These are phyloP conservation scores for Strigops habroptila DNA, from an alignment of 2,113 vertebrate genomes.

Conservation along the genomic window DNA sequence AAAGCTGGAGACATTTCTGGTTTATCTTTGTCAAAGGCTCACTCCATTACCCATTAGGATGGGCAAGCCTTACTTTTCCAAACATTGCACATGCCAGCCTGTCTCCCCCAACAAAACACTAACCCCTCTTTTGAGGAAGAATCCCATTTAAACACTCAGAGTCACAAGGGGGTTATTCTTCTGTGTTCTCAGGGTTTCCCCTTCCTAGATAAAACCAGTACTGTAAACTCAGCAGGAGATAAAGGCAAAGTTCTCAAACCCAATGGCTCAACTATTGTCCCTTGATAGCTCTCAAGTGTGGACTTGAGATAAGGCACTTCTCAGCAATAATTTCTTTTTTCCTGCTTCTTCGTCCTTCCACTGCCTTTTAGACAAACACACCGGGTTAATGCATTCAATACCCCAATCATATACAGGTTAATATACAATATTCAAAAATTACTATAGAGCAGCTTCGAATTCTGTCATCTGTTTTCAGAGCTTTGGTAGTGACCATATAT, in stretches of 20 bases:
- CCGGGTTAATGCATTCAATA: neutral
- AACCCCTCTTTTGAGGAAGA: neutral
- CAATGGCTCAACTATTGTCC: constrained; percentile 33
- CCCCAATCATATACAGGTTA: neutral
- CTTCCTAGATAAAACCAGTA: constrained; percentile 35
- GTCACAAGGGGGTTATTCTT: constrained; percentile 8
- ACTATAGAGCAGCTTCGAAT: neutral
- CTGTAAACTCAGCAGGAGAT: constrained; percentile 52
- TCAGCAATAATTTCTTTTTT: constrained; percentile 8
- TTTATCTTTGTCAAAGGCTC: neutral
- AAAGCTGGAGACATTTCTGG: neutral
- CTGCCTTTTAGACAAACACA: neutral
- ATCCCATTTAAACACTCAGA: neutral
- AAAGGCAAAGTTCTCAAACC: constrained; percentile 27
- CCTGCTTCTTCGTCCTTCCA: neutral
- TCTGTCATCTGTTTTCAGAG: neutral
- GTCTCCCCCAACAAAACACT: neutral
- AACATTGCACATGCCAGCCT: neutral
- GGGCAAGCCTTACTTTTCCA: neutral
- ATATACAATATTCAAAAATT: neutral
- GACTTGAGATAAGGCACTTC: constrained; percentile 14
- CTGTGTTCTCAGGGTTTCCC: constrained; percentile 8
- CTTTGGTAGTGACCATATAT: neutral
- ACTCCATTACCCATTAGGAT: neutral
- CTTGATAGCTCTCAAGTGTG: neutral